Evolutionary conservation across 1,140 invertebrate genomes (phyloP), one percentile per base, ranked within the genome.

Genomic region (Drosophila nigromelanica): DNA sequence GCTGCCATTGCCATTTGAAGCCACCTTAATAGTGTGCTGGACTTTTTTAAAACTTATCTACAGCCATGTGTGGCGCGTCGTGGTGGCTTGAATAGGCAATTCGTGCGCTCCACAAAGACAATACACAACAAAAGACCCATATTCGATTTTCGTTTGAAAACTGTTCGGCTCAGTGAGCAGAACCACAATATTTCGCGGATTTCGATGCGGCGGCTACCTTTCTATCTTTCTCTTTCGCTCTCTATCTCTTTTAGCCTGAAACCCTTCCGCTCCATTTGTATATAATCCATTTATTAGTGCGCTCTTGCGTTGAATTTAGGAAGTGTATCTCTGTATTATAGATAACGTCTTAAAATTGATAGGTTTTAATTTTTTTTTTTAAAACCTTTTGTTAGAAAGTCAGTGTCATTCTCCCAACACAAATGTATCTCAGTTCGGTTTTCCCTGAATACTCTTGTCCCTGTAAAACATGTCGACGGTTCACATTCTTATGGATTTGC

Each of bases 1-100:
- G 73, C 80, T 40, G 51, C 78, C 12, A 78, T 89, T 73, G 71
- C 76, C 21, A 89, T 90, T 82, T 90, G 64, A 89, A 73, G 45
- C 33, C 27, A 58, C 35, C 45, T 43, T 39, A 39, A 35, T 8
- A 40, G 37, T 45, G 33, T 35, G 33, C 37, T 48, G 48, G 55
- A 39, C 47, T 35, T 60, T 55, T 14, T 50, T 33, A 8, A 5
- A 24, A 55, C 21, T 24, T 52, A 60, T 15, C 33, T 30, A 40
- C 27, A 73, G 55, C 15, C 30, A 40, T 33, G 52, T 50, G 63
- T 61, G 39, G 40, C 35, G 48, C 43, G 12, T 21, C 43, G 10
- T 21, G 24, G 27, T 10, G 12, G 42, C 42, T 60, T 8, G 6
- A 30, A 39, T 42, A 24, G 18, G 12, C 42, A 15, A 43, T 33